These are phyloP conservation scores for Chymomyza amoena DNA, from an alignment of 2,888 invertebrate species.

Conservation along the genomic window DNA sequence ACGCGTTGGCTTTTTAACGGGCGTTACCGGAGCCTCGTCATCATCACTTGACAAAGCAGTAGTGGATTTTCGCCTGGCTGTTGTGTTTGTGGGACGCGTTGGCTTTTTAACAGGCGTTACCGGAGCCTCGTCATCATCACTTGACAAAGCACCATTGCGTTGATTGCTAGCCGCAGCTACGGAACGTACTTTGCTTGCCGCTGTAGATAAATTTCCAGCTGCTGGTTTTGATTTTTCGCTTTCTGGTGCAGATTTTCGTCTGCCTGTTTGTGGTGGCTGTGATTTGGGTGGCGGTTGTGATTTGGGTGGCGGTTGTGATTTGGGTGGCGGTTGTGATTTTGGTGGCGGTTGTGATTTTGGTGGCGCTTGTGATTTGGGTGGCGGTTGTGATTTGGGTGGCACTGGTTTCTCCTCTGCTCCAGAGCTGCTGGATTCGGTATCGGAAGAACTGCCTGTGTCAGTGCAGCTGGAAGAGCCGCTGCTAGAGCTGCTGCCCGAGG, in stretches of 20 bases:
- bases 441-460: conserved; percentile 80
- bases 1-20: conserved; percentile 51
- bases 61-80: conserved; percentile 29
- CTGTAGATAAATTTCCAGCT: conserved; percentile 32
- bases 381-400: conserved; percentile 60
- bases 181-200: conserved; percentile 47
- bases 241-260: conserved; percentile 31
- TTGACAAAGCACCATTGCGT: conserved; percentile 78
- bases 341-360: too few species aligned
- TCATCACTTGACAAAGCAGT: too few species aligned
- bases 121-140: conserved; percentile 81
- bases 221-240: conserved; percentile 45
- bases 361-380: too few species aligned
- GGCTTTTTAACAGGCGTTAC: conserved; percentile 58
- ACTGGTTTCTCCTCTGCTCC: conserved; percentile 78
- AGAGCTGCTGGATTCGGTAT: conserved; percentile 83
- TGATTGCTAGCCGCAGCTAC: conserved; percentile 51
- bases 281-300: conserved; percentile 43
- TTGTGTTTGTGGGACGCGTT: conserved; percentile 38
- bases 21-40: too few species aligned
- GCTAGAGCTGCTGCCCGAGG: conserved; percentile 84
- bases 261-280: conserved; percentile 36
- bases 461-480: conserved; percentile 86
- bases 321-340: conserved; percentile 48
- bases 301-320: conserved; percentile 44